Base-by-base conservation (phyloP, 2,888 invertebrate species). In the Tuta absoluta region DNA sequence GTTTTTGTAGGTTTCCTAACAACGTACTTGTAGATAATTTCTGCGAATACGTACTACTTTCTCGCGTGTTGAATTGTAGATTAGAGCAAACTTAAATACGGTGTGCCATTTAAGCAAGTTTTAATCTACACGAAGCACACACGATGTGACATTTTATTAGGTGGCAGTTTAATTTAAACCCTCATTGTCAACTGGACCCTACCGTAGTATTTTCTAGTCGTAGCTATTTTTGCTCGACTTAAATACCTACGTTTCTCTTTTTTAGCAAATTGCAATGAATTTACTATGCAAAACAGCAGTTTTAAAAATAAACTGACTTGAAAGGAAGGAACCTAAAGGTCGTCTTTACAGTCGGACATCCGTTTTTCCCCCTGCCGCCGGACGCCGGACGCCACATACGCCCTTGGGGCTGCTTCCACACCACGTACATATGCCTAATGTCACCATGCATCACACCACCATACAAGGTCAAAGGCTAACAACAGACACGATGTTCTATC, bases 281-380 rank as follows among this genome's bases (percentile, higher is more conserved):
- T 5, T 51, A 21, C 19, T 23, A 21, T 21, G 14, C 33, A 57
- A 33, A 4, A 45, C 60, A 45, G 38, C 21, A 60, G 21, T 3
- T 19, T 37, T 60, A 45, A 11, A 60, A 24, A 60, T 49, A 62
- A 23, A 53, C 53, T 24, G 21, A 51, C 59, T 17, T 17, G 37
- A 24, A 24, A 38, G 68, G 64, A 66, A 70, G 68, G 69, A 69
- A 67, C 64, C 48, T 33, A 61, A 66, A 68, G 68, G 68, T 66
- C 67, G 64, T 58, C 57, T 37, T 63, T 62, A 67, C 63, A 63
- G 67, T 63, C 71, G 71, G 72, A 72, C 65, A 63, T 72, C 71
- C 70, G 70, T 45, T 62, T 7, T 7, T 28, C 28, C 37, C 10
- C 41, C 48, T 17, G 33, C 2, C 53, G 53, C 53, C 53, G 53